Conservation (phyloP, 2,113 vertebrate species). For the Nanorana parkeri region DNA sequence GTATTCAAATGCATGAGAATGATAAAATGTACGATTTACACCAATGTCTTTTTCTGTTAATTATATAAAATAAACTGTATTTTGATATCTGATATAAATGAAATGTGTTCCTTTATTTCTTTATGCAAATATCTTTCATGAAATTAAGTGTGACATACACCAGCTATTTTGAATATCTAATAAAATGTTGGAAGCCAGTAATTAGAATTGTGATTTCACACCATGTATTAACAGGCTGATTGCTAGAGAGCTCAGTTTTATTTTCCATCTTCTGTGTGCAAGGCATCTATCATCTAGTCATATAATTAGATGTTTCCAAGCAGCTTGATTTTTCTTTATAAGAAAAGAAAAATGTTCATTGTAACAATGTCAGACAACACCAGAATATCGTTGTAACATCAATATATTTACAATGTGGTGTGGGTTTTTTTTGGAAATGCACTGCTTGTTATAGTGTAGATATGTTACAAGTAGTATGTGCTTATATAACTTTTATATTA, state of each 20-base stretch:
- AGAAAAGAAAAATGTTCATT: constrained; percentile 12
- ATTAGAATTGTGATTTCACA: constrained; percentile 39
- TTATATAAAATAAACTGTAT: background rate
- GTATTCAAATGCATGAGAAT: background rate
- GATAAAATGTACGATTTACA: background rate
- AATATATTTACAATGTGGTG: background rate
- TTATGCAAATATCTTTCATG: background rate
- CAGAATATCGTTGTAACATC: background rate
- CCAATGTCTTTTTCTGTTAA: background rate
- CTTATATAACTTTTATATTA: no score
- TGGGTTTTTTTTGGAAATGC: background rate
- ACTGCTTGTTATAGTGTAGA: background rate
- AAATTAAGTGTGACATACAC: background rate
- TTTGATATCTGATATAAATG: background rate
- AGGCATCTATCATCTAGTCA: constrained; percentile 31
- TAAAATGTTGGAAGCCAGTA: constrained; percentile 20
- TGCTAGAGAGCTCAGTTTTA: background rate
- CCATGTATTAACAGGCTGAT: constrained; percentile 27
- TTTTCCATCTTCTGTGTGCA: constrained; percentile 24
- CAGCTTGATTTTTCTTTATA: constrained; percentile 1
- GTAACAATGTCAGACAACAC: background rate
- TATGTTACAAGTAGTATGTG: no score
- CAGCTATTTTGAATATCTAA: constrained; percentile 31
- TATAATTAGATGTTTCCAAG: constrained; percentile 21
- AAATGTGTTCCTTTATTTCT: background rate